Percentiles rank a stretch among this genome's conserved stretches.
These are phyloP conservation scores for Exocentrus adspersus DNA, from an alignment of 2,888 invertebrate species.

Conservation along the genomic window DNA sequence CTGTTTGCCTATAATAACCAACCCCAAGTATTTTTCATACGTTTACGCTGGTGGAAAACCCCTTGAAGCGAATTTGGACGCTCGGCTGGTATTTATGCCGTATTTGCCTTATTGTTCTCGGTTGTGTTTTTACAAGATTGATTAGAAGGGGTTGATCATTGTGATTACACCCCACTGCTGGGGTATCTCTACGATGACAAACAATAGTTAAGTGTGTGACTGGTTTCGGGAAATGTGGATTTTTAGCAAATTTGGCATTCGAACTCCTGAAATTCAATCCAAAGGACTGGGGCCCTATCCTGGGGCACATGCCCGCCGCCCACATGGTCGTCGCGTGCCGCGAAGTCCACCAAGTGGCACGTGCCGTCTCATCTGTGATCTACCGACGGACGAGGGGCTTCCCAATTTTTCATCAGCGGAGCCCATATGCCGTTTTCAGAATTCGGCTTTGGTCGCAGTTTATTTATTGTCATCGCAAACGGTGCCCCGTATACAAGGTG, in stretches of 20 bases:
- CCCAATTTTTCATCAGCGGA: constrained; percentile 40
- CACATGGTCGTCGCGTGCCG: constrained; percentile 62
- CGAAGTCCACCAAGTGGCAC: constrained; percentile 58
- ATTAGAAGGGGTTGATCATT: constrained; percentile 36
- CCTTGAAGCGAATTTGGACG: constrained; percentile 44
- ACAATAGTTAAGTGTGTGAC: not conserved
- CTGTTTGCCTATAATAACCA: too few species aligned
- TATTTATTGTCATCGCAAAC: not conserved
- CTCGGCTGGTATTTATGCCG: constrained; percentile 40
- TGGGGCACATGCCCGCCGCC: constrained; percentile 41
- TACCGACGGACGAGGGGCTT: constrained; percentile 37
- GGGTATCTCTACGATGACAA: not conserved
- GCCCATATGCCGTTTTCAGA: constrained; percentile 20
- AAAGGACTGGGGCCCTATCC: too few species aligned
- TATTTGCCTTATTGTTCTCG: constrained; percentile 40
- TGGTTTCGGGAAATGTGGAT: not conserved
- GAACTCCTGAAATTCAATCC: too few species aligned
- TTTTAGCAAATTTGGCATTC: not conserved
- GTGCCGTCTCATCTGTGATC: constrained; percentile 55
- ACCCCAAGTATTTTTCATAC: constrained; percentile 41
- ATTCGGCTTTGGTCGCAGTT: not conserved
- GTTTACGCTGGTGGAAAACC: constrained; percentile 17
- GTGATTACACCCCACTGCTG: not conserved
- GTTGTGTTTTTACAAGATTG: constrained; percentile 42
- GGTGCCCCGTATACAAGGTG: too few species aligned